phyloP scores from a whole-genome alignment of 30 jellyfish, hydroid and myxozoan genomes.

The Mastigias papua region DNA sequence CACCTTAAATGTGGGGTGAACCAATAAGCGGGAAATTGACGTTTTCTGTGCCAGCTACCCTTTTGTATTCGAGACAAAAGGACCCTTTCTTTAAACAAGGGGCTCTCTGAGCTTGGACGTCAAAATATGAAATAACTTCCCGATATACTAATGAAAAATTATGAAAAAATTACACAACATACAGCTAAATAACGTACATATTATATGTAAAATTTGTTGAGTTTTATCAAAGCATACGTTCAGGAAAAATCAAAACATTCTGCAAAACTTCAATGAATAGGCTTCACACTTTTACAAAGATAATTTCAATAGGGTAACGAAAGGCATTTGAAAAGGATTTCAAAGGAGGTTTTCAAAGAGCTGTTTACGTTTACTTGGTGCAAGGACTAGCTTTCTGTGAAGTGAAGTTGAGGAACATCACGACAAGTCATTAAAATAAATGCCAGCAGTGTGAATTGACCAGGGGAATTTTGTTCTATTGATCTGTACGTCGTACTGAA shows the following conservation, averaged over 20 bases:
- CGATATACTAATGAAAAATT: background rate
- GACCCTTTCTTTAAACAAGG: background rate
- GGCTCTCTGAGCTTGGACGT: background rate
- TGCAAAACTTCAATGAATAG: background rate
- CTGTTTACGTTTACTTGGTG: background rate
- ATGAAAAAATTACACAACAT: background rate
- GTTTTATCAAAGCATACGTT: background rate
- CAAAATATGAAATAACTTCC: background rate
- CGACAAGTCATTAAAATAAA: too few species aligned
- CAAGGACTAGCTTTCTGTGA: background rate
- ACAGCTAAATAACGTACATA: background rate
- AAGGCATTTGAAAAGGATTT: background rate
- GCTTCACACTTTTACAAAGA: background rate
- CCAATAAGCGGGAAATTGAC: background rate
- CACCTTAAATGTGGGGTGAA: background rate
- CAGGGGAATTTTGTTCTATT: too few species aligned
- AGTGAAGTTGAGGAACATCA: too few species aligned
- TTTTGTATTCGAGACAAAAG: background rate
- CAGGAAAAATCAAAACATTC: background rate
- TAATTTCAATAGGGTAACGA: slow-evolving; percentile 1
- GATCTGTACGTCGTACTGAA: too few species aligned
- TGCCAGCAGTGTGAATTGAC: too few species aligned
- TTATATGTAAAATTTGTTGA: background rate
- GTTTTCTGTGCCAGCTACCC: background rate
- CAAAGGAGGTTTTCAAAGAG: background rate